Evolutionary conservation across 2,113 vertebrate species (phyloP), one percentile per base, ranked within the genome.

Genomic region (Phylloscopus trochilus): DNA sequence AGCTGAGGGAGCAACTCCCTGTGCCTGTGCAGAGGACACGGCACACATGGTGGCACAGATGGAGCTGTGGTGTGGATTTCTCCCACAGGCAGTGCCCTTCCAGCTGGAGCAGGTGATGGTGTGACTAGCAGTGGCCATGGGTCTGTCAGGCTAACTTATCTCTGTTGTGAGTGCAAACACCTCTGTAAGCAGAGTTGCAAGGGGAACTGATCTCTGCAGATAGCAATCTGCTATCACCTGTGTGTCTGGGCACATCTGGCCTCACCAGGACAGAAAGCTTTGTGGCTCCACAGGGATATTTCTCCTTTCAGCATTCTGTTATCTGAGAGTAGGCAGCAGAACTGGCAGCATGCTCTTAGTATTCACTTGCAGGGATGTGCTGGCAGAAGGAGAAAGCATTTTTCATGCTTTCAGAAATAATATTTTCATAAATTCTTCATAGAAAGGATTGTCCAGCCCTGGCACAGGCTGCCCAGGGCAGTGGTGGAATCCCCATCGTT

Each of bases 91-190:
- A 41, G 6, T 21, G 5, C 75, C 44, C 9, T 80, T 62, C 17
- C 3, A 59, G 90, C 44, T 2, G 18, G 59, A 58, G 24, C 46
- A 15, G 78, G 33, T 27, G 15, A 76, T 10, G 59, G 58, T 9
- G 33, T 22, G n/a, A 59, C 15, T 28, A 37, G 62, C 67, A 18
- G 56, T 2, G 35, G 55, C 72, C 1, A 0, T 8, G 35, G 37
- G 5, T 56, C 43, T 9, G 53, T 75, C 72, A 15, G 84, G 49
- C 67, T 46, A 37, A 18, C 41, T 46, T 27, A 35, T 83, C 79
- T 70, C 52, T 97, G 94, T 59, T 98, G 96, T 98, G 97, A 98
- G 97, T 97, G 92, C 98, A 98, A 98, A 98, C 98, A 98, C 88
- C 55, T 88, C 94, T 72, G 89, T 96, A 69, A 95, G 96, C 1